Evolutionary conservation across 2,888 invertebrate genomes (phyloP).

Genomic region (Xylota segnis): DNA sequence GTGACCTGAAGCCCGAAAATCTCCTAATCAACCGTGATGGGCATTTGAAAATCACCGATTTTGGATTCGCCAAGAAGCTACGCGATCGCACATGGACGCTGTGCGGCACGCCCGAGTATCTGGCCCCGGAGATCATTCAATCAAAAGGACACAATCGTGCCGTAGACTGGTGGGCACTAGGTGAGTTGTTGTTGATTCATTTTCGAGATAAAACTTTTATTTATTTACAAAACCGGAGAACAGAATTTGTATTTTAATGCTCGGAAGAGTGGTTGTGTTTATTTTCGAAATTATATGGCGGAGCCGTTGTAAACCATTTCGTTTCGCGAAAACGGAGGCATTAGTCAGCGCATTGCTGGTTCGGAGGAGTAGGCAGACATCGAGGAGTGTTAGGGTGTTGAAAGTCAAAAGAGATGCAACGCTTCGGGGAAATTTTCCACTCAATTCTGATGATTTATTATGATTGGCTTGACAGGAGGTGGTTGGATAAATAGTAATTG

Average conservation of each 20-base stretch:
- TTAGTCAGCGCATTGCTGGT: constrained; percentile 30
- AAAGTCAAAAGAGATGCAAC: constrained; percentile 36
- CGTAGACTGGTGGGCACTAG: constrained; percentile 99
- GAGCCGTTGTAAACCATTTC: constrained; percentile 8
- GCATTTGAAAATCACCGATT: constrained; percentile 98
- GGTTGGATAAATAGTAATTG: constrained; percentile 14
- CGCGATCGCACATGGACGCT: constrained; percentile 98
- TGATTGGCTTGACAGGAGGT: constrained; percentile 44
- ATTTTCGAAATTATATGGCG: constrained; percentile 48
- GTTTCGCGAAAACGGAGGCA: too few relatives aligned
- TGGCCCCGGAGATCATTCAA: constrained; percentile 98
- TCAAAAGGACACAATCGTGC: constrained; percentile 99
- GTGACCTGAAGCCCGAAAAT: constrained; percentile 97
- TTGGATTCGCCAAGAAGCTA: constrained; percentile 98
- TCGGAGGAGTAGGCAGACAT: constrained; percentile 17
- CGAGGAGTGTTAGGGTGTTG: constrained; percentile 30
- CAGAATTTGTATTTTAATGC: not conserved
- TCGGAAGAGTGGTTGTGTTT: constrained; percentile 4
- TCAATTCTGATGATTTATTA: constrained; percentile 37
- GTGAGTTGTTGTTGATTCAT: constrained; percentile 85
- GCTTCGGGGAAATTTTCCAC: not conserved
- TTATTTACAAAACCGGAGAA: constrained; percentile 20
- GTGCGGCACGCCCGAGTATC: constrained; percentile 98
- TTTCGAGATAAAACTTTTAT: constrained; percentile 6
- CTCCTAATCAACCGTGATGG: constrained; percentile 96